Base-by-base conservation (phyloP, 92 coral and sea anemone genomes). In the Porites divaricata region DNA sequence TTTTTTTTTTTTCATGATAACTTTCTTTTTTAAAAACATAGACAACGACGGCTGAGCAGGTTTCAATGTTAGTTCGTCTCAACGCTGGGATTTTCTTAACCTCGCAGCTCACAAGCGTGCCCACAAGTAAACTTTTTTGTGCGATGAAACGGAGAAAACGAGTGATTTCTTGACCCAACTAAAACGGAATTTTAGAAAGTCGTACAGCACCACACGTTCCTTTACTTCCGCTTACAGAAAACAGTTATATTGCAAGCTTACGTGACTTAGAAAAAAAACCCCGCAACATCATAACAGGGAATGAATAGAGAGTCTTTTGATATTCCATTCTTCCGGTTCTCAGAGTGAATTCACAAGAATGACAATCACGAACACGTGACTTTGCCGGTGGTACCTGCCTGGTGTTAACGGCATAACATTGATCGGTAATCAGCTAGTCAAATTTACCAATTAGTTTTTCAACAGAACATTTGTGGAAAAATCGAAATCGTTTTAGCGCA, bases 301-400 rank as follows among this genome's bases (percentile, higher is more conserved):
- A 9, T 51, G 19, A 53, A 56, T 80, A 57, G 49, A 57, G 69
- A 76, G 48, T 80, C 52, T 23, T 15, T 49, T 78, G n/a, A 22
- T 71, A 9, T 14, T n/a, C 12, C 52, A 64, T 69, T 48, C 70
- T 80, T 69, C 52, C 11, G 25, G 25, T 57, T 62, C 68, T n/a
- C 14, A 48, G 45, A 35, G 45, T 15, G 77, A 35, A 20, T 70
- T 72, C 51, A 54, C 78, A 70, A 57, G 17, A 28, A 35, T 35
- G 70, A 70, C 75, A 56, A 25, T 53, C 26, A 48, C n/a, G 45
- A n/a, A 45, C 54, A 80, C 76, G 76, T 14, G 76, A 80, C 50
- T 2, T 49, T 19, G 51, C 81, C 51, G 57, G 81, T 59, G 64
- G 15, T 45, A 80, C 73, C 73, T 78, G 73, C 16, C 50, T 17